Evolutionary conservation across 1,140 invertebrate species (phyloP).

Genomic region (Copidosoma floridanum): DNA sequence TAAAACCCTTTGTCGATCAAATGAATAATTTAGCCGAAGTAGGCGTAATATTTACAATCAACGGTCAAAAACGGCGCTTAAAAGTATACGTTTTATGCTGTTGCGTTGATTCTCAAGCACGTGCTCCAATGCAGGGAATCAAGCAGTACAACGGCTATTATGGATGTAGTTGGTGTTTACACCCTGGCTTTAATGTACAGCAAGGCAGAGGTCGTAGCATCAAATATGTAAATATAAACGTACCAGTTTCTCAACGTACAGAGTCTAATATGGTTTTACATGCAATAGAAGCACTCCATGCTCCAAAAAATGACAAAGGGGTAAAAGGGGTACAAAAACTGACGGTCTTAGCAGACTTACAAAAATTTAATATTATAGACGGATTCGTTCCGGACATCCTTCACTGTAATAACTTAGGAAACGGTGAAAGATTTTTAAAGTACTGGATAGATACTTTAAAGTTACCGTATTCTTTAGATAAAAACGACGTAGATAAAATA

Average conservation of each 20-base stretch:
- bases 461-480: slow-evolving; percentile 8
- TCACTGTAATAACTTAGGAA: too few species aligned
- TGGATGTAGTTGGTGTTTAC: too few species aligned
- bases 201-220: neutral
- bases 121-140: too few species aligned
- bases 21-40: slow-evolving; percentile 21
- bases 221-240: neutral
- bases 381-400: too few species aligned
- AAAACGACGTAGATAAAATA: slow-evolving; percentile 6
- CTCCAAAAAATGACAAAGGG: too few species aligned
- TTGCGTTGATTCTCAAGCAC: too few species aligned
- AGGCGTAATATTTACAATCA: slow-evolving; percentile 21
- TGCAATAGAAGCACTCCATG: too few species aligned
- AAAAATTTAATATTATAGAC: too few species aligned
- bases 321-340: slow-evolving; percentile 10
- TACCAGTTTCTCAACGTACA: neutral
- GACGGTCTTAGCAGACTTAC: too few species aligned
- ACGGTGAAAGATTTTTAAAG: too few species aligned
- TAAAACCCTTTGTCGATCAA: slow-evolving; percentile 23
- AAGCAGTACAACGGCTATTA: too few species aligned
- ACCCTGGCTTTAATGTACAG: slow-evolving; percentile 12
- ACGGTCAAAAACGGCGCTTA: neutral
- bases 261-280: neutral
- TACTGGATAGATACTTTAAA: slow-evolving; percentile 12
- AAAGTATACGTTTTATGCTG: slow-evolving; percentile 24